Base-by-base conservation (phyloP, 2,113 vertebrate genomes). In the Cervus canadensis region DNA sequence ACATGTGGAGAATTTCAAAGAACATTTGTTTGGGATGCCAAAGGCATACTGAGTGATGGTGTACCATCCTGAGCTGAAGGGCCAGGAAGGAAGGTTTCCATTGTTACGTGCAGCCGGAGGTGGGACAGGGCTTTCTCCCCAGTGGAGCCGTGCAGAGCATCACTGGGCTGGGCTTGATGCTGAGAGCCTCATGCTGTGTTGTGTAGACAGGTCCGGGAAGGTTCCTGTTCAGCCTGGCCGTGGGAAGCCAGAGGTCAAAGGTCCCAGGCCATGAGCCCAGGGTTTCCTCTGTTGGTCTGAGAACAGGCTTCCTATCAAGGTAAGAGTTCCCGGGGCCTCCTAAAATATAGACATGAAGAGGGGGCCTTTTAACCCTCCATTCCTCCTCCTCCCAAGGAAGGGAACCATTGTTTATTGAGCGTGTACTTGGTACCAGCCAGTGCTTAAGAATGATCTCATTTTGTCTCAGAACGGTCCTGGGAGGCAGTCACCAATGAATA, bases 101-200 rank as follows among this genome's bases (percentile, higher is more conserved):
- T 10, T 7, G 26, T 40, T 16, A 15, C 2, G 14, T 1, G 17
- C 8, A 84, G 83, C 14, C 14, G 0, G 17, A 0, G 4, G 5
- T 19, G 15, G 28, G 48, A 1, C n/a, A 25, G 33, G 14, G 4
- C 0, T 0, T 56, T 71, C 71, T 56, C 50, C 33, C n/a, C 15
- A 6, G 30, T 3, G 28, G 78, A 30, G 90, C 14, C 0, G 6
- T 23, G 21, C 3, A 4, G 21, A 13, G 19, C 2, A 21, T 33
- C 3, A 2, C 8, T 7, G 26, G n/a, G 8, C 91, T 64, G 74
- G 45, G 36, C 1, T 13, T 14, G 54, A 50, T n/a, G 36, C 78
- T 33, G 16, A 21, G 19, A 16, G n/a, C 5, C 48, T 11, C 17
- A 1, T 2, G 0, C 30, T 4, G 13, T 36, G n/a, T 28, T 56